These are phyloP conservation scores for Eupeodes latifasciatus DNA, from an alignment of 2,888 invertebrate genomes.

Conservation along the genomic window DNA sequence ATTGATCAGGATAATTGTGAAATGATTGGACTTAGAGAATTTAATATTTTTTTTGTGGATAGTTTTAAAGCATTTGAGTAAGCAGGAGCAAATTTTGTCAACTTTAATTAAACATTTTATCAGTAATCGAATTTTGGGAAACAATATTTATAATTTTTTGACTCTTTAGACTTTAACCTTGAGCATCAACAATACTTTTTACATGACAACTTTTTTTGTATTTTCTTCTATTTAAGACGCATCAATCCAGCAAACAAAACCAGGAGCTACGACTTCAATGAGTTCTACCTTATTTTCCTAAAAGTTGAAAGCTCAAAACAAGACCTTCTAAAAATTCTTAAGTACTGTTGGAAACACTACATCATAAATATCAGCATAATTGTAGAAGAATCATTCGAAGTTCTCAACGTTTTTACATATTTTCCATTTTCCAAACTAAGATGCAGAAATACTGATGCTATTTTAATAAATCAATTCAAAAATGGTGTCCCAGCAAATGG, in stretches of 20 bases:
- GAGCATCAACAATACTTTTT: too few relatives aligned
- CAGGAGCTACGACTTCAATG: constrained; percentile 72
- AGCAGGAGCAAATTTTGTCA: background rate
- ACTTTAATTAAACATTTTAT: too few relatives aligned
- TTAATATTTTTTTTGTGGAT: constrained; percentile 60
- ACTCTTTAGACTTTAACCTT: too few relatives aligned
- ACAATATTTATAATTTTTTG: too few relatives aligned
- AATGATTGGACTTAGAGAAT: constrained; percentile 27
- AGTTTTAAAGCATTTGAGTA: constrained; percentile 46
- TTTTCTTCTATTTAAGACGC: constrained; percentile 15
- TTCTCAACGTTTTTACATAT: constrained; percentile 71
- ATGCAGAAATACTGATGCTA: constrained; percentile 56
- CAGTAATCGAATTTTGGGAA: too few relatives aligned
- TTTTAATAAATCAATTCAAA: constrained; percentile 68
- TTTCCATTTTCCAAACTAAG: constrained; percentile 66
- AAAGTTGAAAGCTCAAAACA: background rate
- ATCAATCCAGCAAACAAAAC: constrained; percentile 55
- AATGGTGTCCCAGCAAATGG: constrained; percentile 1
- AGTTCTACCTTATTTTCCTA: constrained; percentile 75
- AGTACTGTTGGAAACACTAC: constrained; percentile 76
- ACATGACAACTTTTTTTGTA: too few relatives aligned
- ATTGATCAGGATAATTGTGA: constrained; percentile 7
- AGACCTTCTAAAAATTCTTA: constrained; percentile 51
- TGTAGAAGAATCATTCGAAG: constrained; percentile 37
- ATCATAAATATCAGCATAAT: constrained; percentile 77